Evolutionary conservation across 2,113 vertebrate genomes (phyloP).

Genomic region (Empidonax alnorum): DNA sequence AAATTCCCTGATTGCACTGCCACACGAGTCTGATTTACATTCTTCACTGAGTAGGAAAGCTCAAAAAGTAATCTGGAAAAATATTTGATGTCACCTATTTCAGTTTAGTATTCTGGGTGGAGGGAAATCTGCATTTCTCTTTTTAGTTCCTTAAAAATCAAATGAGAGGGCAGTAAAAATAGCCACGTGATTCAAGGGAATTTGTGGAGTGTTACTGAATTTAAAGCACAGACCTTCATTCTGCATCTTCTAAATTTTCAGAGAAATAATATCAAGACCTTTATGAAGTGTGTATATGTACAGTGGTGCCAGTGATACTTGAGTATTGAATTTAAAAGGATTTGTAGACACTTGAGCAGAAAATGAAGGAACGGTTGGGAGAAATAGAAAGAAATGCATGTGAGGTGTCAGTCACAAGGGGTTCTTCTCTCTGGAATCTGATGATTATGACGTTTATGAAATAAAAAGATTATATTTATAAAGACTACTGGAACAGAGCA

Average conservation of each 20-base stretch:
- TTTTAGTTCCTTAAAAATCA: neutral
- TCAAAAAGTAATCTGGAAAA: neutral
- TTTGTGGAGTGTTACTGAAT: neutral
- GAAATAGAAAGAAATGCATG: neutral
- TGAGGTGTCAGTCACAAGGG: neutral
- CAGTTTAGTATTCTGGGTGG: neutral
- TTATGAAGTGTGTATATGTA: neutral
- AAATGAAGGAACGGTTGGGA: neutral
- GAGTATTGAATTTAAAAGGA: conserved; percentile 15
- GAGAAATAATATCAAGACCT: neutral
- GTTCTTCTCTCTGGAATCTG: neutral
- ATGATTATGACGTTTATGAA: neutral
- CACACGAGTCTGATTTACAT: neutral
- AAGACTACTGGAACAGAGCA: neutral
- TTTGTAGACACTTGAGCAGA: neutral
- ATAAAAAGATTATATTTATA: neutral
- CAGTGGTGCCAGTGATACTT: neutral
- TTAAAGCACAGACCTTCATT: neutral
- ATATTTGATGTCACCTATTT: neutral
- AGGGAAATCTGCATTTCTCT: neutral
- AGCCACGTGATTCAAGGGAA: neutral
- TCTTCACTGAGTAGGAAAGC: fast-evolving
- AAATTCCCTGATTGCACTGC: neutral
- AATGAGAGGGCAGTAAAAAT: neutral
- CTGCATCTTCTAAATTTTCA: neutral